Evolutionary conservation across 2,113 vertebrate species (phyloP), one percentile per base, ranked within the genome.

Genomic region (Anguilla japonica): DNA sequence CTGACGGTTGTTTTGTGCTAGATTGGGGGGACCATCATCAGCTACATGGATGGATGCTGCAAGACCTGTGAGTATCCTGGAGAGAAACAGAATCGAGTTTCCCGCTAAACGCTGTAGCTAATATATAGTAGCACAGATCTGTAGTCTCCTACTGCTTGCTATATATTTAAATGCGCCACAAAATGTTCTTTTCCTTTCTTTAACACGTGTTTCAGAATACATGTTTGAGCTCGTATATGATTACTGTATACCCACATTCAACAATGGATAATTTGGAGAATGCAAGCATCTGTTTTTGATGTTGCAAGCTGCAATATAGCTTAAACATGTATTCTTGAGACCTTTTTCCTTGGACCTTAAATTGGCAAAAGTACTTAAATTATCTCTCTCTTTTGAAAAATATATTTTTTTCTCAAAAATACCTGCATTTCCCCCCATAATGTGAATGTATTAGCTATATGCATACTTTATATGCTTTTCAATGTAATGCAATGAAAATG

Each of bases 21-120:
- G 98, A 95, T 97, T 5, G 98, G 98, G 67, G 98, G 98, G 89
- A 97, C 96, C 0, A 92, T 98, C 88, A 95, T 99, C 41, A 98
- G 96, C 63, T 99, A 98, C 93, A 94, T 99, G 95, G 98, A 98
- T 89, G 98, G 98, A 91, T 99, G 98, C 96, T 99, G 98, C 90
- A 97, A 94, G 95, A 98, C 96, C 60, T 99, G 98, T 99, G 95
- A 99, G 98, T 98, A 94, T 5, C n/a, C 56, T 46, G 43, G 11
- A 4, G 39, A 83, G 16, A 83, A 56, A 34, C 11, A 29, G 9
- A 14, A 2, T 5, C 71, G 14, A 2, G 15, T 18, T 11, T 26
- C 29, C 41, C 1, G 46, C 50, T 79, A 26, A 80, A 3, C 5
- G 0, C 71, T 80, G 75, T 81, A 84, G 86, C 18, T 60, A 7